Percentiles rank a stretch among this genome's conserved stretches.
These are phyloP conservation scores for Armadillidium nasatum DNA, from an alignment of 1,140 invertebrate genomes.

Conservation along the genomic window DNA sequence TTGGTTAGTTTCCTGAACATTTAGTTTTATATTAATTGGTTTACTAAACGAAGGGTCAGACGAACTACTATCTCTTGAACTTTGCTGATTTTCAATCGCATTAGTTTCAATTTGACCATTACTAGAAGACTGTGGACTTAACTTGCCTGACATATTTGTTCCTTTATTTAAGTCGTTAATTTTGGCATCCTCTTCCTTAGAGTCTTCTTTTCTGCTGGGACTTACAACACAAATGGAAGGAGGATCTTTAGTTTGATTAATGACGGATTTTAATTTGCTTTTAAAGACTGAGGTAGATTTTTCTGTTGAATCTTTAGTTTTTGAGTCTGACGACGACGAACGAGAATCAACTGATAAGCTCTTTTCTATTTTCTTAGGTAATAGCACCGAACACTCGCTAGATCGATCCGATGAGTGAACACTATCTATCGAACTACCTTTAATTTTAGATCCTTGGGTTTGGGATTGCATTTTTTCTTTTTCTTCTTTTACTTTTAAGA, in stretches of 20 bases:
- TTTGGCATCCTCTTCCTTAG: background rate
- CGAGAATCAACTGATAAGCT: background rate
- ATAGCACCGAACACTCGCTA: background rate
- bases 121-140: background rate
- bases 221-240: background rate
- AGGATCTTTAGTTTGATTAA: background rate
- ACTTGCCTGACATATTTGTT: background rate
- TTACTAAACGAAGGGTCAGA: background rate
- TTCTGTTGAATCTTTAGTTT: background rate
- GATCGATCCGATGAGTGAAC: background rate
- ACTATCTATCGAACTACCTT: no score
- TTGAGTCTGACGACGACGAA: background rate
- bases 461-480: slow-evolving; percentile 31
- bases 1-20: background rate
- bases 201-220: background rate
- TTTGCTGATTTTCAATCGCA: background rate
- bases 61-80: background rate
- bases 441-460: no score
- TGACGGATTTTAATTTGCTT: background rate
- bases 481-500: slow-evolving; percentile 46
- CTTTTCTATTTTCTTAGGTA: background rate
- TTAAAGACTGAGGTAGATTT: background rate
- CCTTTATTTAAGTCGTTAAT: slow-evolving; percentile 3
- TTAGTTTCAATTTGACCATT: background rate
- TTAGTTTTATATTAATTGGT: background rate